Base-by-base conservation (phyloP, 2,797 vertebrate genomes). In the Cyclopterus lumpus region DNA sequence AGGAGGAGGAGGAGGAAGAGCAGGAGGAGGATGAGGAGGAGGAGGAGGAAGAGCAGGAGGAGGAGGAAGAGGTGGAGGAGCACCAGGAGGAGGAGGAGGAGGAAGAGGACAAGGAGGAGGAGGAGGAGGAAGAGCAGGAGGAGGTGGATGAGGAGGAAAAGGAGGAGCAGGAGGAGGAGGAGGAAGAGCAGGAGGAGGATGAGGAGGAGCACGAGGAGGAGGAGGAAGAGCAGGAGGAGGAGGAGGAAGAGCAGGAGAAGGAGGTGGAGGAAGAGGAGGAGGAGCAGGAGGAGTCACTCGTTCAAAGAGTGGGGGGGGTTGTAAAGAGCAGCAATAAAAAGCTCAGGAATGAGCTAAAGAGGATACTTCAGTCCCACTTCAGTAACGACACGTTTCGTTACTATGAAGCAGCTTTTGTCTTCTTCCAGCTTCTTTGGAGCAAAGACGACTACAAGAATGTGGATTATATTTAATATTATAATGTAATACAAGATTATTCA, bases 331-430 rank as follows among this genome's bases (percentile, higher is more conserved):
- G 72, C 84, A 78, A 71, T 91, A 85, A 89, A 91, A 86, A 34
- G 46, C 73, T 79, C 2, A 80, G 82, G 88, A 89, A 84, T 85
- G 82, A 86, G 54, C 51, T 73, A 67, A 62, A 79, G 74, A 59
- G 83, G 73, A 81, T 88, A 91, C 72, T 73, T n/a, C 66, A 78
- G 81, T 77, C 72, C 77, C 76, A 79, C 73, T 69, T 83, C 80
- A 67, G 64, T 91, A 92, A 92, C 90, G 74, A 91, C 85, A 92
- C 55, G 86, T 86, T 86, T 80, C 15, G 8, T 62, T 80, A 86
- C 76, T 83, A 85, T 86, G 28, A 28, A 2, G n/a, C n/a, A n/a
- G n/a, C n/a, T n/a, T n/a, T n/a, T n/a, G 28, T 28, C 26, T 28
- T 28, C 26, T 28, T 28, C 26, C 26, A n/a, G n/a, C n/a, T n/a